Conservation (phyloP, 2,797 vertebrate species). For the Ceyx erithaca region DNA sequence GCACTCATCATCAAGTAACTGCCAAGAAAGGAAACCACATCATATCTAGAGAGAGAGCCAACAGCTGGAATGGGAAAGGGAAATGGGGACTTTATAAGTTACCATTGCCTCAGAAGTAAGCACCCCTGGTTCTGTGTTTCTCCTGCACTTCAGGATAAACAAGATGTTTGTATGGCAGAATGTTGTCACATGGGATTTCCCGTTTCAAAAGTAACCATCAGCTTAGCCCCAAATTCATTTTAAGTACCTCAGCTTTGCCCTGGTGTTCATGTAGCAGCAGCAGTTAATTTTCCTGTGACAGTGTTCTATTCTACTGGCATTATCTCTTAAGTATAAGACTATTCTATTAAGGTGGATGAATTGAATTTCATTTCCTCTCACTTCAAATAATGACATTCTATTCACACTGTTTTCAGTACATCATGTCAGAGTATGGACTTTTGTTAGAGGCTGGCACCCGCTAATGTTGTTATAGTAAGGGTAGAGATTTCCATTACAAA, state of each 20-base stretch:
- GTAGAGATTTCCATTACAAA: constrained; percentile 65
- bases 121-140: not conserved
- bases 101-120: not conserved
- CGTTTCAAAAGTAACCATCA: constrained; percentile 29
- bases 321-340: constrained; percentile 64
- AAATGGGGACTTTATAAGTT: not conserved
- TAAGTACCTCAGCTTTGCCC: constrained; percentile 24
- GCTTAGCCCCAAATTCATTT: constrained; percentile 39
- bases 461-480: constrained; percentile 54
- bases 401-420: constrained; percentile 63
- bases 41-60: not conserved
- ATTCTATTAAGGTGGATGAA: constrained; percentile 69
- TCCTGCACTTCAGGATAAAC: not conserved
- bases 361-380: constrained; percentile 69
- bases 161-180: not conserved
- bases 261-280: constrained; percentile 35
- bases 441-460: constrained; percentile 43
- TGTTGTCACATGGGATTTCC: not conserved
- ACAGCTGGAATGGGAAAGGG: not conserved
- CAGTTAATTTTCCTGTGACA: constrained; percentile 62
- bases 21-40: not conserved
- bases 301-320: constrained; percentile 60
- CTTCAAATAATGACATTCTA: constrained; percentile 67
- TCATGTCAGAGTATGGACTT: constrained; percentile 37
- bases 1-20: not conserved